phyloP scores from a whole-genome alignment of 2,888 invertebrate species.

The Torymus texanus region DNA sequence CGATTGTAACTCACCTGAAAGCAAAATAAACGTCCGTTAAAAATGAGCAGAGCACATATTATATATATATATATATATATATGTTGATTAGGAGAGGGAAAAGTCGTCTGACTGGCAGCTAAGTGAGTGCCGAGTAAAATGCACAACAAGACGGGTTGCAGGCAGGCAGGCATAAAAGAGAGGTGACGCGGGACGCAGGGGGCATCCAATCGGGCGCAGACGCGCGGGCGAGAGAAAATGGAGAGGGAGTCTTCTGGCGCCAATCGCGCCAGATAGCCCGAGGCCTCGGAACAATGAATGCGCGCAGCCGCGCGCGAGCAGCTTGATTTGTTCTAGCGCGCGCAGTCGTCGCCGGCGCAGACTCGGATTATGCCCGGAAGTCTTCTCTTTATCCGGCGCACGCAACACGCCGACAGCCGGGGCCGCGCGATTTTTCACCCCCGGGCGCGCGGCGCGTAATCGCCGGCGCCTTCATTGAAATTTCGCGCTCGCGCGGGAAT shows the following conservation, averaged over 20 bases:
- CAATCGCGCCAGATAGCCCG: constrained; percentile 62
- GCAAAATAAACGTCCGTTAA: no score
- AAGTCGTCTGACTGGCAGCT: no score
- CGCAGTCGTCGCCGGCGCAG: constrained; percentile 63
- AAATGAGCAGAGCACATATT: no score
- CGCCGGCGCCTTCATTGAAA: constrained; percentile 7
- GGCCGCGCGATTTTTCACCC: constrained; percentile 25
- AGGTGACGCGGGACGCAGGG: background rate
- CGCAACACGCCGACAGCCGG: constrained; percentile 14
- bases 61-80: no score
- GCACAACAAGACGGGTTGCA: no score
- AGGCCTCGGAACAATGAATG: constrained; percentile 67
- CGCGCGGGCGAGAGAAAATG: constrained; percentile 48
- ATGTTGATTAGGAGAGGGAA: no score
- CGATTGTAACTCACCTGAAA: no score
- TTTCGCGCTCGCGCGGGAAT: constrained; percentile 31
- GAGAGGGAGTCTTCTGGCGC: constrained; percentile 52
- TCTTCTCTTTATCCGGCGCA: constrained; percentile 44
- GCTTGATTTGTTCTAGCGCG: constrained; percentile 73
- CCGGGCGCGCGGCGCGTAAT: constrained; percentile 22
- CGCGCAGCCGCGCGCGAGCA: constrained; percentile 62
- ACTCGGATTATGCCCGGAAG: constrained; percentile 74
- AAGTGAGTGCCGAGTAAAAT: no score
- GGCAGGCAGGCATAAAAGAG: no score
- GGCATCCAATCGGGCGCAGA: constrained; percentile 50